These are phyloP conservation scores for Protonibea diacanthus DNA, from an alignment of 2,797 vertebrate species.

Conservation along the genomic window DNA sequence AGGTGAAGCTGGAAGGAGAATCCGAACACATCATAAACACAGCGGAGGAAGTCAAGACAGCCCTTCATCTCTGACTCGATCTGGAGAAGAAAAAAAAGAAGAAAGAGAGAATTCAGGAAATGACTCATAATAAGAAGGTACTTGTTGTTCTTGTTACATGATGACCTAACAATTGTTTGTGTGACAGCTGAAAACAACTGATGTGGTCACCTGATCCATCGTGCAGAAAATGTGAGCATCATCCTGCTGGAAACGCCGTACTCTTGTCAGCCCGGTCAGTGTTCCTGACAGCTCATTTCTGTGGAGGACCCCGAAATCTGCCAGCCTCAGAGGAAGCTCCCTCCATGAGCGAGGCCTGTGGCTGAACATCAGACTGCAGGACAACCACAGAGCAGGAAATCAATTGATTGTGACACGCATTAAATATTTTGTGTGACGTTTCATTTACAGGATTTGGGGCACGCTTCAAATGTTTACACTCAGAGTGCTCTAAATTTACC, in stretches of 20 bases:
- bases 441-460: not conserved
- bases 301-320: conserved; percentile 96
- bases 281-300: conserved; percentile 94
- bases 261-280: conserved; percentile 92
- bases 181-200: not conserved
- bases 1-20: conserved; percentile 95
- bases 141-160: not conserved
- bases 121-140: conserved; percentile 23
- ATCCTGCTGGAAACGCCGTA: conserved; percentile 96
- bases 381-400: conserved; percentile 17
- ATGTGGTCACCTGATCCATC: conserved; percentile 90
- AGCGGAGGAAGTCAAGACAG: conserved; percentile 93
- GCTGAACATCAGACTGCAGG: conserved; percentile 92
- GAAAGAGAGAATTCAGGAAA: not conserved
- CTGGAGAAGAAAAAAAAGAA: conserved; percentile 72
- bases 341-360: conserved; percentile 96
- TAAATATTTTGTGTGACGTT: not conserved
- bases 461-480: not conserved
- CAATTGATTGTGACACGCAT: not conserved
- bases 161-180: not conserved
- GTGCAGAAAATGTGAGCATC: conserved; percentile 98
- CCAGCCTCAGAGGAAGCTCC: conserved; percentile 93
- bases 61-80: conserved; percentile 94
- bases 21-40: conserved; percentile 92
- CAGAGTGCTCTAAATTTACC: conserved; percentile 78